Conservation (phyloP, 2,113 vertebrate genomes). For the Dendropsophus ebraccatus region DNA sequence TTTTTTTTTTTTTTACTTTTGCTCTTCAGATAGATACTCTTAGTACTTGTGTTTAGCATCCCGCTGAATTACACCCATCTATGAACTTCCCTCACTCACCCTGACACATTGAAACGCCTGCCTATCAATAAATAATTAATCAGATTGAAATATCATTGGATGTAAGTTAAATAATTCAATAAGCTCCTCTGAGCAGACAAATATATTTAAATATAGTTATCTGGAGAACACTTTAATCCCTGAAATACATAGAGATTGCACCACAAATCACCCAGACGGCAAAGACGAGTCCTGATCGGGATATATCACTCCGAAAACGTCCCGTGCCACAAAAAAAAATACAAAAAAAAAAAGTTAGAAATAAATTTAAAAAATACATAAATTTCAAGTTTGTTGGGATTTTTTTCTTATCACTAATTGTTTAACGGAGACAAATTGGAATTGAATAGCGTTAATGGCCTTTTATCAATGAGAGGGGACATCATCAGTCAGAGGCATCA, state of each 20-base stretch:
- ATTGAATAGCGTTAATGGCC: neutral
- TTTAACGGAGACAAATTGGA: neutral
- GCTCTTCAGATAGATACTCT: neutral
- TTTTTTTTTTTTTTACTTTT: neutral
- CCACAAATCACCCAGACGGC: slow-evolving; percentile 16
- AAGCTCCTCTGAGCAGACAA: slow-evolving; percentile 45
- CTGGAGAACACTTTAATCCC: slow-evolving; percentile 33
- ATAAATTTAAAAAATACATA: neutral
- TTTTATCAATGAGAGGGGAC: neutral
- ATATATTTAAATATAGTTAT: slow-evolving; percentile 38
- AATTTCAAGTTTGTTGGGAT: neutral
- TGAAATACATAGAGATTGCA: neutral
- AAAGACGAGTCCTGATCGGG: neutral
- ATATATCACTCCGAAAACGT: neutral
- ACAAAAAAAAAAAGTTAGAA: neutral
- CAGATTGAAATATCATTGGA: slow-evolving; percentile 36
- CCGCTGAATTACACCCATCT: slow-evolving; percentile 18
- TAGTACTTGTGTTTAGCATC: neutral
- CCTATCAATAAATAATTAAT: slow-evolving; percentile 41
- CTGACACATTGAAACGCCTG: slow-evolving; percentile 32
- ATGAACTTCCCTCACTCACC: slow-evolving; percentile 32
- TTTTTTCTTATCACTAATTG: neutral
- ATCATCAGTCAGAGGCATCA: neutral
- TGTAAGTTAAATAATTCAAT: slow-evolving; percentile 43
- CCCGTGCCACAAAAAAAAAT: neutral